These are phyloP conservation scores for Mirounga angustirostris DNA, from an alignment of 2,113 vertebrate genomes.

Conservation along the genomic window DNA sequence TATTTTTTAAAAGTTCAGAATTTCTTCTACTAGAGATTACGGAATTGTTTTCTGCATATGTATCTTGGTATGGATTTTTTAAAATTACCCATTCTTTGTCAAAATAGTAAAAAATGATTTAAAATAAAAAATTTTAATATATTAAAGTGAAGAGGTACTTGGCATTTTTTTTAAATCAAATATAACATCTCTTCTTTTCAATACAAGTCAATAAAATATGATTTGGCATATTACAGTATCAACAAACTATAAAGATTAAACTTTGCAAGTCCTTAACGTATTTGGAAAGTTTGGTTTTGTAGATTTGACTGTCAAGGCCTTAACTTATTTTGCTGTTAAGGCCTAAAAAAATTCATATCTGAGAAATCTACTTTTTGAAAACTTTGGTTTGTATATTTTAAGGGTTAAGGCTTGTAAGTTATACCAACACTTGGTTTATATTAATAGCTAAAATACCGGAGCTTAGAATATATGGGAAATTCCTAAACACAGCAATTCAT, in stretches of 20 bases:
- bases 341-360: background rate
- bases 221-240: background rate
- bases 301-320: background rate
- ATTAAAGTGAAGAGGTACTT: background rate
- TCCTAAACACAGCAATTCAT: background rate
- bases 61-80: background rate
- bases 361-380: conserved; percentile 9
- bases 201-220: conserved; percentile 12
- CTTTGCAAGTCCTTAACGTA: conserved; percentile 27
- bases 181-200: background rate
- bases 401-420: background rate
- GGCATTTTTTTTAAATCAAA: background rate
- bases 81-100: conserved; percentile 17
- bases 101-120: conserved; percentile 41
- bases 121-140: conserved; percentile 53
- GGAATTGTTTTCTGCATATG: background rate
- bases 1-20: conserved; percentile 27
- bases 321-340: conserved; percentile 37
- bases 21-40: conserved; percentile 24
- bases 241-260: conserved; percentile 36
- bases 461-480: conserved; percentile 12
- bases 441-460: background rate
- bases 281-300: background rate
- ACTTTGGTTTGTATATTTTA: conserved; percentile 27
- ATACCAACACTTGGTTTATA: background rate